phyloP scores from a whole-genome alignment of 2,113 vertebrate genomes.

The Passer domesticus region DNA sequence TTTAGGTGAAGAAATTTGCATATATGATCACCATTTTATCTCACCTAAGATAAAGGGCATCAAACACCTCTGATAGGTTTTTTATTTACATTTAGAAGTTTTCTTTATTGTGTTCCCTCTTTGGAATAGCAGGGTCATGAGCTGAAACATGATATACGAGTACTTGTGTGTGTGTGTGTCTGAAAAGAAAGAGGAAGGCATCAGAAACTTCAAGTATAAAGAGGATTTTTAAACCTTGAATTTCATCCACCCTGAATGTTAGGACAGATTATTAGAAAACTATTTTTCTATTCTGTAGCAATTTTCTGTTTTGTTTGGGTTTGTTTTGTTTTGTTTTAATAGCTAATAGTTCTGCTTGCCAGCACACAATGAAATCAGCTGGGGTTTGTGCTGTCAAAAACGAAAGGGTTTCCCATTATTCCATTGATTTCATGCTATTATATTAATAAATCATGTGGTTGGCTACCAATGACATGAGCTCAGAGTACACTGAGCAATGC shows the following conservation, averaged over 20 bases:
- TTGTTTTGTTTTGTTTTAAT: constrained; percentile 10
- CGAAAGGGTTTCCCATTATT: constrained; percentile 9
- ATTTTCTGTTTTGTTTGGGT: background rate
- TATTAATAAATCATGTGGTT: constrained; percentile 1
- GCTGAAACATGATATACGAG: background rate
- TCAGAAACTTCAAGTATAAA: background rate
- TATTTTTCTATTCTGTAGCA: background rate
- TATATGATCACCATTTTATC: background rate
- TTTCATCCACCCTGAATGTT: background rate
- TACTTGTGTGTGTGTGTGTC: accelerated
- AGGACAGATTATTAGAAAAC: background rate
- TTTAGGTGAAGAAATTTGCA: background rate
- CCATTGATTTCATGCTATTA: background rate
- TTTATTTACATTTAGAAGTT: background rate
- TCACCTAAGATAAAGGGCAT: background rate
- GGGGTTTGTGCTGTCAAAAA: background rate
- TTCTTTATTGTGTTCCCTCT: background rate
- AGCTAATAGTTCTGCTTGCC: background rate
- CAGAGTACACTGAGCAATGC: background rate
- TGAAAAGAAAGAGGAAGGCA: background rate
- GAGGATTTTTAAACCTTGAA: background rate
- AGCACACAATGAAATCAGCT: constrained; percentile 18
- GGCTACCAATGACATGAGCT: background rate
- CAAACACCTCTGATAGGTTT: background rate
- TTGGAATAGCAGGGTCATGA: background rate